A percentile compares a stretch with the other conserved stretches of the same genome.
These are phyloP conservation scores for Cordilura impudica DNA, from an alignment of 2,888 invertebrate genomes.

Conservation along the genomic window DNA sequence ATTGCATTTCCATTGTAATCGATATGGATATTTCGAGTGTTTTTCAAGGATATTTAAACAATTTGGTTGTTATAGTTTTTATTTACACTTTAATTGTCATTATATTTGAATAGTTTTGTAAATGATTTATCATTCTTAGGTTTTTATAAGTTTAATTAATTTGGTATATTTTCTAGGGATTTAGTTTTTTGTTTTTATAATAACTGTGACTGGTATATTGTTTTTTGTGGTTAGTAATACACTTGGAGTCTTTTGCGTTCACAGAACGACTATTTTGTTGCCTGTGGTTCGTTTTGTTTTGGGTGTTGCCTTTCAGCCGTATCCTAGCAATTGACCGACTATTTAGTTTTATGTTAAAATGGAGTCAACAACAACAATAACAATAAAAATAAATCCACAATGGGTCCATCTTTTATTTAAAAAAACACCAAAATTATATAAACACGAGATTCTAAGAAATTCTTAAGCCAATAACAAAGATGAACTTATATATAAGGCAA, in stretches of 20 bases:
- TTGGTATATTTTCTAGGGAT: neutral
- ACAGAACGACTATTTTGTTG: constrained; percentile 64
- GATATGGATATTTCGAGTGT: neutral
- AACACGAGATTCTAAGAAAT: too few relatives aligned
- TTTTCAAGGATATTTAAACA: neutral
- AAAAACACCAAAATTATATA: too few relatives aligned
- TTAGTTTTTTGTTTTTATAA: neutral
- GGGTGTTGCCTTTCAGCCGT: constrained; percentile 69
- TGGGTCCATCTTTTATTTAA: neutral
- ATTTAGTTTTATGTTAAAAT: constrained; percentile 47
- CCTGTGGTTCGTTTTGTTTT: constrained; percentile 63
- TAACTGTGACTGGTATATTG: neutral
- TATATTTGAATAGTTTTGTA: constrained; percentile 22
- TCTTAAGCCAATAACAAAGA: too few relatives aligned
- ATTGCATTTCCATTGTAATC: neutral
- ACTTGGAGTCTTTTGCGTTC: constrained; percentile 64
- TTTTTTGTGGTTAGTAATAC: constrained; percentile 21
- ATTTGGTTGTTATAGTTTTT: neutral
- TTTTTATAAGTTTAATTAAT: constrained; percentile 12
- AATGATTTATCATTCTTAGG: neutral
- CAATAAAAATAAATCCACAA: constrained; percentile 31
- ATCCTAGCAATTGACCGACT: constrained; percentile 72
- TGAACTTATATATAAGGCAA: too few relatives aligned
- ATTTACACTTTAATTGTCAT: constrained; percentile 13
- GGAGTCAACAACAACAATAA: constrained; percentile 14